Evolutionary conservation across 2,888 invertebrate species (phyloP).

Genomic region (Hipparchia sbordonii): DNA sequence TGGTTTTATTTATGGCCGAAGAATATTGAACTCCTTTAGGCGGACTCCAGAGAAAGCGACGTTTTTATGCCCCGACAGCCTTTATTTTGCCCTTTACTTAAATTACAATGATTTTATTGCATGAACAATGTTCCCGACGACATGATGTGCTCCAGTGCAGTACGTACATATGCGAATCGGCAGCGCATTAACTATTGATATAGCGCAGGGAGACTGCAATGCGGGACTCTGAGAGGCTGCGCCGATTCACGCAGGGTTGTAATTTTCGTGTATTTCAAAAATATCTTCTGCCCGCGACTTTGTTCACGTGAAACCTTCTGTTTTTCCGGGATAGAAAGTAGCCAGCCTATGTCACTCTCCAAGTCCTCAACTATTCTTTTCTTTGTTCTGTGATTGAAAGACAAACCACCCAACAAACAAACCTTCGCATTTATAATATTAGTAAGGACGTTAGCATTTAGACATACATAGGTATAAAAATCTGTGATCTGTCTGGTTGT

Average conservation of each 20-base stretch:
- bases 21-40: not conserved
- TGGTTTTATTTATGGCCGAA: not conserved
- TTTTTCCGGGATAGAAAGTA: too few relatives aligned
- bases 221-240: constrained; percentile 39
- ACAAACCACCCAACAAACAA: too few relatives aligned
- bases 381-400: too few relatives aligned
- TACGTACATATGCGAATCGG: not conserved
- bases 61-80: not conserved
- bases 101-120: not conserved
- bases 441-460: too few relatives aligned
- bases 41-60: not conserved
- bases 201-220: constrained; percentile 36
- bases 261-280: not conserved
- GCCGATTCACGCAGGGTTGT: constrained; percentile 8
- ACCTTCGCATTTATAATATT: too few relatives aligned
- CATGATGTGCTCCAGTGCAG: too few relatives aligned
- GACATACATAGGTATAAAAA: too few relatives aligned
- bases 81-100: not conserved
- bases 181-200: constrained; percentile 28
- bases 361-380: too few relatives aligned
- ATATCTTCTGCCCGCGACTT: too few relatives aligned
- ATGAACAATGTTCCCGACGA: not conserved
- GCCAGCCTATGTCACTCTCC: too few relatives aligned
- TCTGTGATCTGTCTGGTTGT: too few relatives aligned
- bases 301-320: too few relatives aligned